Evolutionary conservation across 1,140 invertebrate genomes (phyloP).

Genomic region (Aricia agestis): DNA sequence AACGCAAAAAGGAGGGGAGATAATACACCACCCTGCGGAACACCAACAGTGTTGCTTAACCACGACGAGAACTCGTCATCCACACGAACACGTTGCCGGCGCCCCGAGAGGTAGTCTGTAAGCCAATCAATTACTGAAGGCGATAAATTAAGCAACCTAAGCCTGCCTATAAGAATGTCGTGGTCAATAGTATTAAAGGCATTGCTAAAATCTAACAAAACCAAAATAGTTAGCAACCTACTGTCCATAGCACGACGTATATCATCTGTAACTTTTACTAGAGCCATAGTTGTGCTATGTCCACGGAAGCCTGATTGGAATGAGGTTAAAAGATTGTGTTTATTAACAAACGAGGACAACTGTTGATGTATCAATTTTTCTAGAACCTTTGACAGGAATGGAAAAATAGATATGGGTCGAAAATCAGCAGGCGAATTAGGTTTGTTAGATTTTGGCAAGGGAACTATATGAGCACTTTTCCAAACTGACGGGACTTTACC

Average conservation of each 20-base stretch:
- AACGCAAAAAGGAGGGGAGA: neutral
- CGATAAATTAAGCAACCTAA: neutral
- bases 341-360: neutral
- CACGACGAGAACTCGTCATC: neutral
- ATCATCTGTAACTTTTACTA: slow-evolving; percentile 8
- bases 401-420: slow-evolving; percentile 6
- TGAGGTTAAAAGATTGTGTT: neutral
- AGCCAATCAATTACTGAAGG: too few relatives aligned
- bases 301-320: slow-evolving; percentile 17
- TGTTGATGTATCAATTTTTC: slow-evolving; percentile 4
- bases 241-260: neutral
- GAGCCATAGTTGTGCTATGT: slow-evolving; percentile 10
- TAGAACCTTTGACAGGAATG: neutral
- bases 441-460: slow-evolving; percentile 1
- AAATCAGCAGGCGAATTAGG: neutral
- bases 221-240: slow-evolving; percentile 3
- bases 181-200: neutral
- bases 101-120: neutral
- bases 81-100: neutral
- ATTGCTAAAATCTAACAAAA: slow-evolving; percentile 14
- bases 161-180: neutral
- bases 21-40: too few relatives aligned
- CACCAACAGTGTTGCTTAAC: neutral
- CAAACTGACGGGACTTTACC: neutral
- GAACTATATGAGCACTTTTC: neutral